Percentiles rank a stretch among this genome's conserved stretches.
Conservation (phyloP, 2,113 vertebrate genomes). For the Tonatia bakeri region DNA sequence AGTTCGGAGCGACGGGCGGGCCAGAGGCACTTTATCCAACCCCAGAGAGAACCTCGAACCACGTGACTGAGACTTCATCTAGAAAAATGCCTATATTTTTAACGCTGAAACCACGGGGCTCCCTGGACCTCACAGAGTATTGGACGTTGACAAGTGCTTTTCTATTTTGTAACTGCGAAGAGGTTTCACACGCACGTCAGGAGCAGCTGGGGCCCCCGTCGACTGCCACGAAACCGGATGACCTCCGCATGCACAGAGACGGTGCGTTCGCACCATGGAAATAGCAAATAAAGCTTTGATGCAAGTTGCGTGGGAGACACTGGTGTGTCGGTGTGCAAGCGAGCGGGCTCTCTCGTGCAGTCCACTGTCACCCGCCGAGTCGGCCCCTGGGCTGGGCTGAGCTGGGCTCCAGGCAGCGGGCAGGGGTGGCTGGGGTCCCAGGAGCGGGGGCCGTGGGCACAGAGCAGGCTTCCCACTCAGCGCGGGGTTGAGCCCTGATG, state of each 20-base stretch:
- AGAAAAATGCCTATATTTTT: constrained; percentile 46
- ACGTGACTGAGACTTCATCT: not conserved
- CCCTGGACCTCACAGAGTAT: not conserved
- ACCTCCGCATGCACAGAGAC: not conserved
- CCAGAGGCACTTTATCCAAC: not conserved
- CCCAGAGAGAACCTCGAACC: not conserved
- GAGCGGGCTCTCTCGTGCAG: not conserved
- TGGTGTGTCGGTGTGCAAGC: not conserved
- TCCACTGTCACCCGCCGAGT: not conserved
- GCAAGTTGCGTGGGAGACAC: not conserved
- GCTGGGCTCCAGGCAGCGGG: not conserved
- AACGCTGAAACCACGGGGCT: not conserved
- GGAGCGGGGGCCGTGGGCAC: accelerated
- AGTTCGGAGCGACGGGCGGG: not conserved
- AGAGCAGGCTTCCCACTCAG: not conserved
- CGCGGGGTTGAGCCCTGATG: not conserved
- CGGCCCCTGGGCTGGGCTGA: not conserved
- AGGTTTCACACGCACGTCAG: not conserved
- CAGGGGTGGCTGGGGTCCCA: not conserved
- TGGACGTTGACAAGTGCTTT: constrained; percentile 10
- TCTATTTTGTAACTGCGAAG: constrained; percentile 47
- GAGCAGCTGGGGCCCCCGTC: not conserved
- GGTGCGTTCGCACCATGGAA: not conserved
- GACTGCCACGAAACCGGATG: not conserved
- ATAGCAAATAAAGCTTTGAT: constrained; percentile 53